These are phyloP conservation scores for Mixornis gularis DNA, from an alignment of 2,113 vertebrate genomes.

Conservation along the genomic window DNA sequence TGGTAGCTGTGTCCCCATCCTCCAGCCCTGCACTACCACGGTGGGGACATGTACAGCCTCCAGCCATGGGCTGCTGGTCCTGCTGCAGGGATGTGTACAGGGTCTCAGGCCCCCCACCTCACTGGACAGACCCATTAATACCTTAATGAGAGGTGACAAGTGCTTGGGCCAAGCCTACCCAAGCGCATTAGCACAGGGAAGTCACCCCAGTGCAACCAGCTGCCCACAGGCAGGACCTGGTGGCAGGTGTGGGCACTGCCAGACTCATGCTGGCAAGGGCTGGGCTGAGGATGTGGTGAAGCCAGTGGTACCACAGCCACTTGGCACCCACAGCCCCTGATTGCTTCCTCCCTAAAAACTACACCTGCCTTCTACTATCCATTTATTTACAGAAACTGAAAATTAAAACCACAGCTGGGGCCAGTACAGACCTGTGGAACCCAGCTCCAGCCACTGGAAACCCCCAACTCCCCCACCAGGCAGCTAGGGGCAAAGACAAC, in stretches of 20 bases:
- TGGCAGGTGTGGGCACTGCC: neutral
- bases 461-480: neutral
- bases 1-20: no score
- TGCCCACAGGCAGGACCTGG: neutral
- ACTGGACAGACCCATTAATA: neutral
- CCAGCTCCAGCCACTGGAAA: neutral
- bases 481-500: neutral
- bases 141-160: constrained; percentile 1
- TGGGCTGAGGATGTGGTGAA: neutral
- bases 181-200: neutral
- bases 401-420: neutral
- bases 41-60: no score
- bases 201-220: neutral
- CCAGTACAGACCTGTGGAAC: neutral
- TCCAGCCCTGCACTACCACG: neutral
- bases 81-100: neutral
- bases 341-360: neutral
- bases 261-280: neutral
- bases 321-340: neutral
- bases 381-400: constrained; percentile 19
- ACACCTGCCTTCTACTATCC: neutral
- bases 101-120: neutral
- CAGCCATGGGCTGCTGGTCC: neutral
- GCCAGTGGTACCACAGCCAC: neutral
- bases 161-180: neutral